Base-by-base conservation (phyloP, 2,797 vertebrate species). In the Enteromius fasciolatus region DNA sequence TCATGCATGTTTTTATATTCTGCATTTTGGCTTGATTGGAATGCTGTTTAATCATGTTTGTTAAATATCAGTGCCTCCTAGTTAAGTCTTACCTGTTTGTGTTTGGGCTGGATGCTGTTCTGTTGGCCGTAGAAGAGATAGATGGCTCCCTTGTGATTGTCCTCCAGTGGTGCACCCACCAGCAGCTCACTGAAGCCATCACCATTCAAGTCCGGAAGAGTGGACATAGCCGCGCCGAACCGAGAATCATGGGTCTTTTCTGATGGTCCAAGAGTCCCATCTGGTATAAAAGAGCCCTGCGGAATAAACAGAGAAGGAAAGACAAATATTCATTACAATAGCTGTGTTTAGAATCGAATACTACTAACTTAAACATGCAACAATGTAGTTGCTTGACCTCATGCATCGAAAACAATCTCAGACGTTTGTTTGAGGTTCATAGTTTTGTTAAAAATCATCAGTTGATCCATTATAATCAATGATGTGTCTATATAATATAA, bases 131-230 rank as follows among this genome's bases (percentile, higher is more conserved):
- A 95, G 85, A 96, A 99, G 39, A 99, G n/a, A 23, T 99, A 99
- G 12, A 99, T 88, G 0, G 94, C 97, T 57, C 98, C 98, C 33
- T 92, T 91, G 88, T 98, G 96, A 83, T 93, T 92, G 0, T 99
- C 96, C 84, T 98, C 97, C 79, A 99, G 84, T 0, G 97, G 97
- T 0, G 98, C 97, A 0, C 97, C 98, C 0, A 98, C 94, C 25
- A 95, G 96, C 5, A 98, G 91, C 61, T 99, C 98, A 0, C 92
- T 94, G 87, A 94, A 97, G n/a, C 94, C 93, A 5, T 99, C 97
- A 28, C 97, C 97, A 50, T 98, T 98, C 92, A 98, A 94, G 89
- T 99, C 98, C 0, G 92, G 93, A 2, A 98, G 91, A 0, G 96
- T 91, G 0, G 95, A 94, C 15, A 99, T 90, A 20, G 96, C 95